Percentiles rank a stretch among this genome's conserved stretches.
phyloP scores from a whole-genome alignment of 2,888 invertebrate species.

The Dryococelus australis region DNA sequence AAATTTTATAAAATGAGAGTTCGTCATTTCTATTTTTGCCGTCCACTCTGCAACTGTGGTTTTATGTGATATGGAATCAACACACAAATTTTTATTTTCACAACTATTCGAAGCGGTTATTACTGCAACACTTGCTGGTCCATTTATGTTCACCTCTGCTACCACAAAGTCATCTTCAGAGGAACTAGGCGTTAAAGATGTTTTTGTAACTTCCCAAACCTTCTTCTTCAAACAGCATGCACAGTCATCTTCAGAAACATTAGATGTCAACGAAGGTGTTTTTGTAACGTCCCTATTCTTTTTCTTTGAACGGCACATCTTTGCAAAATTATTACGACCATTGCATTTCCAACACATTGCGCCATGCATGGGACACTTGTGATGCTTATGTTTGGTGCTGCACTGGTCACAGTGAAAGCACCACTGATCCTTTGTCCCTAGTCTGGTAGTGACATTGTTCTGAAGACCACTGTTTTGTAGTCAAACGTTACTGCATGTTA shows the following conservation, averaged over 20 bases:
- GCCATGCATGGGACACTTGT: background rate
- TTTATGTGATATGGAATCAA: background rate
- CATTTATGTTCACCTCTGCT: background rate
- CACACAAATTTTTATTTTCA: too few species aligned
- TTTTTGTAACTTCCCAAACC: background rate
- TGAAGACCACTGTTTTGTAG: background rate
- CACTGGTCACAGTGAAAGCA: background rate
- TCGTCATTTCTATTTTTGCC: background rate
- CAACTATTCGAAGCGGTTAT: too few species aligned
- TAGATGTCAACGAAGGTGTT: too few species aligned
- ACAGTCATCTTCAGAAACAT: too few species aligned
- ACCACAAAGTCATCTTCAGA: too few species aligned
- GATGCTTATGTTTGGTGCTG: background rate
- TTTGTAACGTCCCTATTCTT: background rate
- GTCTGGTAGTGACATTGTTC: background rate
- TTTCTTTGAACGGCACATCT: background rate
- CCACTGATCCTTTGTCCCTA: background rate
- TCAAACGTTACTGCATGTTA: background rate
- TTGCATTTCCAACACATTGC: background rate
- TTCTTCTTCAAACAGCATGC: too few species aligned
- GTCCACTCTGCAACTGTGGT: background rate
- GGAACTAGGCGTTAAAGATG: background rate
- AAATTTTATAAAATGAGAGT: background rate
- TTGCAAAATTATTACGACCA: background rate
- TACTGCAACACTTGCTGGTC: background rate